phyloP scores from a whole-genome alignment of 2,797 vertebrate species.

The Leucoraja ocellata region DNA sequence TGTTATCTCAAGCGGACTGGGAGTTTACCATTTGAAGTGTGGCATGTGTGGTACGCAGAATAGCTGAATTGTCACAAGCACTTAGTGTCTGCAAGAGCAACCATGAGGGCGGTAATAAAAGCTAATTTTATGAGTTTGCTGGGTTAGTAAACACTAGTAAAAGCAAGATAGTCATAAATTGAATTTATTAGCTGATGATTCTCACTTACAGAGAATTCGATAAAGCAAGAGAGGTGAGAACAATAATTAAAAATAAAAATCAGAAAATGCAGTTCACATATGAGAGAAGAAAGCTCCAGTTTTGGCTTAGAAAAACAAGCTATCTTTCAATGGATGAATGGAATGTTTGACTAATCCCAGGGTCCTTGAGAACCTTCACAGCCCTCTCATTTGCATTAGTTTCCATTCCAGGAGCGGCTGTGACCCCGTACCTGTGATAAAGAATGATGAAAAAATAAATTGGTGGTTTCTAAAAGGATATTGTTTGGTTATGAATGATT shows the following conservation, averaged over 20 bases:
- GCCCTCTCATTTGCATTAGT: background rate
- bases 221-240: background rate
- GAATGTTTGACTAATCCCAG: background rate
- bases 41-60: background rate
- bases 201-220: background rate
- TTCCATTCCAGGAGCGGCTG: background rate
- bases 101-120: background rate
- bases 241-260: background rate
- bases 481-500: background rate
- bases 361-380: background rate
- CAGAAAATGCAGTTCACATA: background rate
- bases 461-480: background rate
- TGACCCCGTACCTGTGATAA: background rate
- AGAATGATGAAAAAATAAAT: background rate
- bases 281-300: background rate
- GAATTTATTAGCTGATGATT: background rate
- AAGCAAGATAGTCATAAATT: background rate
- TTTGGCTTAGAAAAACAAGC: background rate
- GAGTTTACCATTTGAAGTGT: background rate
- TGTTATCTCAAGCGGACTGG: background rate
- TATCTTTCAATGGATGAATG: background rate
- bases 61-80: background rate
- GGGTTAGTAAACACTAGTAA: background rate
- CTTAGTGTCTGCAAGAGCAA: background rate
- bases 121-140: background rate